Evolutionary conservation across 2,888 invertebrate genomes (phyloP), one percentile per base, ranked within the genome.

Genomic region (Apamea epomidion): DNA sequence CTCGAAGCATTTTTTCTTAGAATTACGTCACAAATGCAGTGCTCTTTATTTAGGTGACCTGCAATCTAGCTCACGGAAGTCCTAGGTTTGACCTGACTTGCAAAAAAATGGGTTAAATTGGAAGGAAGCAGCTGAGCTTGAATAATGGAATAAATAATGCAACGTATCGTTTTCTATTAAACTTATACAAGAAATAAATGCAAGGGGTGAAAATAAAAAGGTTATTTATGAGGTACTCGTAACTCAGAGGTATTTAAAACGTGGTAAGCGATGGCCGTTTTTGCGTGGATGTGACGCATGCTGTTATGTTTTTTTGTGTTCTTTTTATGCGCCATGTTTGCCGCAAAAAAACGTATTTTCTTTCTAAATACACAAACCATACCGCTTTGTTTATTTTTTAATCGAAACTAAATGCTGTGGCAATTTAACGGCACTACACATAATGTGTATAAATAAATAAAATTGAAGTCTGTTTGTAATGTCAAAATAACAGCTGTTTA

Each of bases 41-140:
- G 25, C 51, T 62, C 7, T 29, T 54, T 62, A 64, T 67, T 62
- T 76, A 70, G 77, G 42, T 82, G 77, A 86, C 82, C 82, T 76
- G 67, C 64, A 67, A 74, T 62, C 48, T 32, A 71, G 37, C 16
- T 60, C n/a, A n/a, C 29, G 29, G 32, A 48, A 81, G 25, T 62
- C 58, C 65, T 62, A 16, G 32, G 62, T 80, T 71, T 65, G 25
- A 74, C 70, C 45, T 29, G 45, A 54, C 29, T 68, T 37, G 67
- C 14, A 62, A 78, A 75, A 62, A 71, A 25, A 37, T 42, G 16
- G 65, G 21, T 72, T 45, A 29, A 54, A 51, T 83, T 84, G 16
- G 32, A 51, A 16, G 16, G 14, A 37, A 54, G 37, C 18, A 45
- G 42, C 16, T 48, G 25, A 18, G 54, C 25, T 7, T 7, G 2